Conservation (phyloP, 2,797 vertebrate genomes). For the Sitta carolinensis region DNA sequence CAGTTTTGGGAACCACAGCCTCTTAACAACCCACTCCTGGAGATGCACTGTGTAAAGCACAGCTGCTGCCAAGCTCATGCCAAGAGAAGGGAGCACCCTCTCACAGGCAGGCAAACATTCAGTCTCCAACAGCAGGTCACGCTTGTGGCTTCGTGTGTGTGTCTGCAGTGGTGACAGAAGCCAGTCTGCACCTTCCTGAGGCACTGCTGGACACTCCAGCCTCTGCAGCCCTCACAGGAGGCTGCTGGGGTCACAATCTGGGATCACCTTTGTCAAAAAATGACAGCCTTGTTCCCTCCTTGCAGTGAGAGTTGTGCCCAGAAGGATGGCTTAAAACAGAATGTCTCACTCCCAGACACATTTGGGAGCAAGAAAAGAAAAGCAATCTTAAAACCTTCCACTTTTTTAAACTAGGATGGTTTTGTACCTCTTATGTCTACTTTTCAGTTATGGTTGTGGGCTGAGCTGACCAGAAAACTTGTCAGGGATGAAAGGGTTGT, state of each 20-base stretch:
- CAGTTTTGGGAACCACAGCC: neutral
- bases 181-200: neutral
- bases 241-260: neutral
- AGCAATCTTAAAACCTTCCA: neutral
- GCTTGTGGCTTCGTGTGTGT: rapidly evolving
- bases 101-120: rapidly evolving
- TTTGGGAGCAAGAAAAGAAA: neutral
- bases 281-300: neutral
- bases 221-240: neutral
- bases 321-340: neutral
- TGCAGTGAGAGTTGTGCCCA: neutral
- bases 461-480: neutral
- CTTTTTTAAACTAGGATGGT: neutral
- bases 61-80: neutral
- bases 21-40: neutral
- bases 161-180: neutral
- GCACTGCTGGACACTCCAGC: neutral
- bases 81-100: neutral
- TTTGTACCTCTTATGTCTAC: neutral
- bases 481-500: neutral
- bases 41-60: neutral
- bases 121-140: neutral
- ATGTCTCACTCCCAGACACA: neutral
- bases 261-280: neutral
- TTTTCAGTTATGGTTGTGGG: neutral